Evolutionary conservation across 1,140 invertebrate genomes (phyloP), one percentile per base, ranked within the genome.

Genomic region (Pogonus chalceus): DNA sequence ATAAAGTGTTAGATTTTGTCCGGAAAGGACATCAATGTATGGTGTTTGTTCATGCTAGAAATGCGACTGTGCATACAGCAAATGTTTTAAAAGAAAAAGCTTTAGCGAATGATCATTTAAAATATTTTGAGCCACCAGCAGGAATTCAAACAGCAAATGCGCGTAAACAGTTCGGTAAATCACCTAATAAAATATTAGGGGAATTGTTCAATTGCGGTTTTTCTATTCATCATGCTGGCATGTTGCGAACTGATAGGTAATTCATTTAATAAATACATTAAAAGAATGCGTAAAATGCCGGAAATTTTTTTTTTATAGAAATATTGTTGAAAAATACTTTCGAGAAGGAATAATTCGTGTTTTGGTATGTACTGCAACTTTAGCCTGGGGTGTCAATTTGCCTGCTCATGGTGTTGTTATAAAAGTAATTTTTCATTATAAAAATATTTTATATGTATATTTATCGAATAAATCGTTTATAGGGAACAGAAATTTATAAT

Each of bases 341-440:
- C 70, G 81, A 0, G 85, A 89, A 52, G 96, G 96, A 1, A 75
- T 86, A 52, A 87, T 98, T 35, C 92, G 92, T 67, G 92, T 98
- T 2, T 73, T 99, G 0, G 89, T 96, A 9, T 99, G 96, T 72
- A 99, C 97, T 0, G 90, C 96, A 0, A 99, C 97, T 0, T 75
- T 99, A 9, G 97, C 97, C 21, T 99, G 97, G 97, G 97, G 97
- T 60, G 96, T 99, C 0, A 99, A 99, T 76, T 76, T 99, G 57
- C 96, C 96, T 0, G 96, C 96, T 0, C 94, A 98, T 73, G 93
- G 91, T 52, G 96, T 99, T 55, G 87, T 99, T 48, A 99, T 99
- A 59, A 87, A 88, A 70, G 88, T 90, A 75, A 67, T 57, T 61
- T 35, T 26, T 22, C 16, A 23, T 49, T 3, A 23, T n/a, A 51